Evolutionary conservation across 2,797 vertebrate species (phyloP), one percentile per base, ranked within the genome.

Genomic region (Ispidina lecontei): DNA sequence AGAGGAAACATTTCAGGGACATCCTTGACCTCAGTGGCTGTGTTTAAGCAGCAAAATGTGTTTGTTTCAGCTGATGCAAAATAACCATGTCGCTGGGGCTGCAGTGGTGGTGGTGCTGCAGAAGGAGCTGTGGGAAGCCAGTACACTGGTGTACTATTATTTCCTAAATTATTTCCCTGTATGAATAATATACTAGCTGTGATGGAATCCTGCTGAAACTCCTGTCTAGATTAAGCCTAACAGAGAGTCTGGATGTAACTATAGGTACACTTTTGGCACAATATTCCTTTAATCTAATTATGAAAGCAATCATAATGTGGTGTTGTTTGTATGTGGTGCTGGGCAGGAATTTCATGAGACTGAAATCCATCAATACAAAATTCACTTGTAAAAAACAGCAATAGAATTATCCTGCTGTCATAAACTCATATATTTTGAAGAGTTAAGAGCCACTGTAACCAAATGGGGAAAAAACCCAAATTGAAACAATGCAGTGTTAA

Each of bases 401-500:
- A 25, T 51, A 77, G 62, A 58, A 80, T 83, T 90, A 69, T 59
- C 26, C 29, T 41, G n/a, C 29, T 78, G 12, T 65, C 65, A 55
- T 65, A 79, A 92, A 65, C 28, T 69, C 22, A 0, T 62, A 37
- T 59, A n/a, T 46, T 85, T 89, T 65, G 44, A 10, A 10, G 39
- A 63, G 12, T 59, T 83, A 26, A 0, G 4, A 35, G 10, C 65
- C 18, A 52, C 29, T 31, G 17, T 46, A 69, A 87, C 28, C 20
- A 91, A 83, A 78, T 23, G 43, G 44, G n/a, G 72, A 62, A 73
- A 72, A 3, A 37, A 37, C 37, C 37, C 7, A 51, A 85, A 49
- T 12, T 21, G 62, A 84, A 94, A 86, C 60, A 96, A 87, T 29
- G 11, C 28, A 8, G 14, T 51, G 12, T 60, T 90, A 94, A 56